Evolutionary conservation across 2,113 vertebrate genomes (phyloP), one percentile per base, ranked within the genome.

Genomic region (Colinus virginianus): DNA sequence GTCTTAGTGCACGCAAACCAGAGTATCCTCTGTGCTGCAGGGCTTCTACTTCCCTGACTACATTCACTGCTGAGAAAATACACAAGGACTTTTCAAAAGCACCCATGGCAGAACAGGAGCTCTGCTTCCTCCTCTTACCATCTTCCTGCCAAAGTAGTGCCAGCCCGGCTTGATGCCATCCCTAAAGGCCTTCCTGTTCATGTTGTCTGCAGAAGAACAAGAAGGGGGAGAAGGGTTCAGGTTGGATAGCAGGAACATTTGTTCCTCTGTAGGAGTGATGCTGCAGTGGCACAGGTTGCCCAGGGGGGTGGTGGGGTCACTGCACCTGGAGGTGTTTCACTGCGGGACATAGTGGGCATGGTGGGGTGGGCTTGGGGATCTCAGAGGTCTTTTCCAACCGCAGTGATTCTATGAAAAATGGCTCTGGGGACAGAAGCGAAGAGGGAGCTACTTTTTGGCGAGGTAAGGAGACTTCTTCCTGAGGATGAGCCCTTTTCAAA

Each of bases 81-180:
- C 66, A 69, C 1, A 0, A 6, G n/a, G 74, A 22, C 67, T 69
- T 63, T 0, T 0, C 26, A 84, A 4, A 90, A 58, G 32, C 0
- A 22, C 14, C 62, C 84, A 59, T 8, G 66, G 70, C 36, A 84
- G 42, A 20, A 63, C 63, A 77, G 20, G 5, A 58, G 30, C 48
- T 84, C 70, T 76, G 67, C 42, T 12, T 40, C 15, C 20, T 49
- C 46, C 4, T 67, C 98, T 98, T 95, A 99, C 99, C 99, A 99
- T 99, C 96, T 98, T 99, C 90, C 99, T 98, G 80, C 99, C 99
- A 7, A 99, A 98, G 96, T 99, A 99, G 94, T 98, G 97, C 99
- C 99, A 99, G 95, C 99, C 99, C 0, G 98, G 98, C 84, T 97
- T 98, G 74, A 99, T 97, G 9, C 96, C 98, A 1, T 98, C 94